A percentile compares a stretch with the other conserved stretches of the same genome.
Evolutionary conservation across 2,113 vertebrate genomes (phyloP).

Genomic region (Spilogale gracilis): DNA sequence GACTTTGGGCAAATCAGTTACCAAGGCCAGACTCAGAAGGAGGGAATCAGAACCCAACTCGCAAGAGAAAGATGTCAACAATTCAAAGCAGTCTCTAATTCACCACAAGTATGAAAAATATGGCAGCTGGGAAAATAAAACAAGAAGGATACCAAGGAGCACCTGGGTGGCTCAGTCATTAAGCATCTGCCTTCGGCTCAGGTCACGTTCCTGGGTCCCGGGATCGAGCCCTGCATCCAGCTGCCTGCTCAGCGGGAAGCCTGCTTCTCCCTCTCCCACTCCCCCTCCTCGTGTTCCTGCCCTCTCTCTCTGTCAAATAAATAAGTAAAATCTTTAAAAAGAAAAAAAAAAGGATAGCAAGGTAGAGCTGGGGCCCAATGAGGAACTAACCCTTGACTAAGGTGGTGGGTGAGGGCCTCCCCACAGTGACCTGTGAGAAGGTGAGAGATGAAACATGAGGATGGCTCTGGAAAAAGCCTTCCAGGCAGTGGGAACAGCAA

Average conservation of each 20-base stretch:
- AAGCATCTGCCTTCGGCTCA: no score
- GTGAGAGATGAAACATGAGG: background rate
- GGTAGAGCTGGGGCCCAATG: background rate
- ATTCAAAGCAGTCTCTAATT: background rate
- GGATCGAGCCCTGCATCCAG: no score
- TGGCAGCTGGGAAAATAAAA: background rate
- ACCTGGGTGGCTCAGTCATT: no score
- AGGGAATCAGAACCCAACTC: background rate
- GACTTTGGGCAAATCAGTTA: background rate
- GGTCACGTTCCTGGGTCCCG: no score
- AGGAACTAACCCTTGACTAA: no score
- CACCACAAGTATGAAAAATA: background rate
- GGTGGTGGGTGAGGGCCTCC: background rate
- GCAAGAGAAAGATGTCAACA: background rate
- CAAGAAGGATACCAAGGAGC: background rate
- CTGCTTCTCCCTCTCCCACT: no score
- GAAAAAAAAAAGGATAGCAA: background rate
- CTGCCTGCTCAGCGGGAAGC: no score
- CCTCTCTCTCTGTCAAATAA: no score
- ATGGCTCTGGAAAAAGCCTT: background rate
- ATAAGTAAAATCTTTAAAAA: background rate
- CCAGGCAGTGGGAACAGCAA: background rate
- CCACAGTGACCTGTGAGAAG: background rate
- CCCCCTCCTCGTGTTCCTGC: no score
- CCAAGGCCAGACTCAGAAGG: background rate